Conservation (phyloP, 2,888 invertebrate genomes). For the Myopa tessellatipennis region DNA sequence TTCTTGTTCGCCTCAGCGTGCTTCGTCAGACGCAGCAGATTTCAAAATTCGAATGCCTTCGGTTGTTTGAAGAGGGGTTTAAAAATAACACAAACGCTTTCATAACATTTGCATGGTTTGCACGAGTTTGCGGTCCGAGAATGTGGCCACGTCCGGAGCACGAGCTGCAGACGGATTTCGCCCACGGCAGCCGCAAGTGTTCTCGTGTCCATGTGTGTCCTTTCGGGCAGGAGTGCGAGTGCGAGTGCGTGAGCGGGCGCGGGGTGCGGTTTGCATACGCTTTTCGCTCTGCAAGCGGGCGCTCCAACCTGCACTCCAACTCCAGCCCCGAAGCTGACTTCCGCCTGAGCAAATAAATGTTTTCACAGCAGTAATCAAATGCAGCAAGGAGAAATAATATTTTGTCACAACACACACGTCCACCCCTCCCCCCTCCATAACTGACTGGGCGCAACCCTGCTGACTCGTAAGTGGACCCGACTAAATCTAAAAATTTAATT, state of each 20-base stretch:
- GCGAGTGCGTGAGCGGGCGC: conserved; percentile 8
- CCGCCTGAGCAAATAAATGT: conserved; percentile 34
- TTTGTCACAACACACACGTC: conserved; percentile 6
- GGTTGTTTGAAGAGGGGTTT: conserved; percentile 46
- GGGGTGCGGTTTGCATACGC: not conserved
- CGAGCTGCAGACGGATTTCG: conserved; percentile 11
- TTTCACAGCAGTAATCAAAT: conserved; percentile 39
- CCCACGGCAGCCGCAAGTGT: conserved; percentile 26
- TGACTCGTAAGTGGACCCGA: conserved; percentile 4
- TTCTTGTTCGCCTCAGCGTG: not conserved
- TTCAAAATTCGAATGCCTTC: conserved; percentile 45
- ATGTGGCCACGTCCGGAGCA: conserved; percentile 4
- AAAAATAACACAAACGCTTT: conserved; percentile 43
- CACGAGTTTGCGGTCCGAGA: conserved; percentile 7
- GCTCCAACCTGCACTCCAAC: conserved; percentile 10
- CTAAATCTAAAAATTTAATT: conserved; percentile 28
- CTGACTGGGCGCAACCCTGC: not conserved
- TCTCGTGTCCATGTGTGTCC: conserved; percentile 12
- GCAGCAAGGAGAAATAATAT: conserved; percentile 36
- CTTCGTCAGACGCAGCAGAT: conserved; percentile 17
- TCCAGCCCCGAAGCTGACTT: not conserved
- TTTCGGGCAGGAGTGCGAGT: not conserved
- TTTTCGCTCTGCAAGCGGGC: not conserved
- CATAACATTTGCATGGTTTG: conserved; percentile 35
- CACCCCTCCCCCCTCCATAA: not conserved